Base-by-base conservation (phyloP, 1,140 invertebrate species). In the Notospermus geniculatus region DNA sequence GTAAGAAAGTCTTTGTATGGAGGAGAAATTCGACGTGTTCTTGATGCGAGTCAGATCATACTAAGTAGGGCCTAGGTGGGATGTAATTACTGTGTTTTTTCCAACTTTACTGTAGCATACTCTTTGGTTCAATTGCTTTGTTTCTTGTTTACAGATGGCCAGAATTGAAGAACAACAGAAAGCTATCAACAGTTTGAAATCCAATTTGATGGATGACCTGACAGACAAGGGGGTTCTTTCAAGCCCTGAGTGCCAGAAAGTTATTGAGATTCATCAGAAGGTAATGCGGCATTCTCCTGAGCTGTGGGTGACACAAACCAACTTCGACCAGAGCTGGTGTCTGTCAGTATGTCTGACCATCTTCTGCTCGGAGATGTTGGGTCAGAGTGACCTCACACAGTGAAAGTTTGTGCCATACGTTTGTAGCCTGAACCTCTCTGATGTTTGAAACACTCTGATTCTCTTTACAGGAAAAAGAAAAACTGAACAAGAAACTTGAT, bases 141-240 rank as follows among this genome's bases (percentile, higher is more conserved):
- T 15, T 15, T 7, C 15, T 36, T 36, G 32, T 36, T 68, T 64
- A 23, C 62, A 80, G 77, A 36, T 80, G 54, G 62, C 76, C 1
- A 68, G 72, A 57, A 80, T 80, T 53, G 76, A 80, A 54, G 71
- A 79, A 57, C 76, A 80, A 56, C 78, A 80, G 62, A 74, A 69
- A 61, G 76, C 78, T 30, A 80, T 80, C 29, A 75, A 78, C 59
- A 73, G 69, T 55, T 63, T 80, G 28, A 80, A 79, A 57, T 66
- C 68, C 15, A 78, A 76, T 52, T 53, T 80, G 54, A 73, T 80
- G 65, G 75, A 80, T 59, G 78, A 80, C 50, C 62, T 80, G 25
- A 79, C 66, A 59, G 70, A 72, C 1, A 63, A 71, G 52, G 76
- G 77, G 13, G 68, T 80, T 19, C 60, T 80, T 11, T 63, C 64